Conservation (phyloP, 2,113 vertebrate genomes). For the Nycticryphes semicollaris region DNA sequence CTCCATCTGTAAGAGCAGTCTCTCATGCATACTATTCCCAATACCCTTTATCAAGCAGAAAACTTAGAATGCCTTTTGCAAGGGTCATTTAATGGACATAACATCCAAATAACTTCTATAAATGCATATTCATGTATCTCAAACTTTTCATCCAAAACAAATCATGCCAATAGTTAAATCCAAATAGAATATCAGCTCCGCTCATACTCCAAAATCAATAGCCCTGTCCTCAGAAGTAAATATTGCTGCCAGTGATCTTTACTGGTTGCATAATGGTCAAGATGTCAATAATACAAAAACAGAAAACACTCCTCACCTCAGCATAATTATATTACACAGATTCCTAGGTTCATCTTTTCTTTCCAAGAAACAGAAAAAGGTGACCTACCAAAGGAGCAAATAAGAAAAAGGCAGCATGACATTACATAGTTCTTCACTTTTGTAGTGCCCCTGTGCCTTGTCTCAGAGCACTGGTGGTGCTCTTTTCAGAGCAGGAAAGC, state of each 20-base stretch:
- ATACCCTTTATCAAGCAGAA: neutral
- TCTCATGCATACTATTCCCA: neutral
- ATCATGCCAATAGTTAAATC: neutral
- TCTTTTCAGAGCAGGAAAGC: neutral
- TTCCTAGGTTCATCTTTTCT: neutral
- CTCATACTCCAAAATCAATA: slow-evolving; percentile 42
- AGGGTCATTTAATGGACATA: neutral
- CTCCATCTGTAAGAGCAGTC: neutral
- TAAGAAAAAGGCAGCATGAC: neutral
- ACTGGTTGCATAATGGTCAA: slow-evolving; percentile 6
- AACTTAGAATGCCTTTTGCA: neutral
- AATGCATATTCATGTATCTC: neutral
- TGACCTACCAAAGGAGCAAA: neutral
- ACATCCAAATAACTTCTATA: neutral
- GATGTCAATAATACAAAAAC: neutral
- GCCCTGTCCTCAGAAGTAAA: neutral
- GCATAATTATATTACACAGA: neutral
- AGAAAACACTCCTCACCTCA: slow-evolving; percentile 16
- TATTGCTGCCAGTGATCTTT: slow-evolving; percentile 36
- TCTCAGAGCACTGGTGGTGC: neutral
- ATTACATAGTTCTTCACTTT: neutral
- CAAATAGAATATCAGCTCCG: neutral
- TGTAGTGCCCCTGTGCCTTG: neutral
- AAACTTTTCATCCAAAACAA: neutral
- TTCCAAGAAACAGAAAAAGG: slow-evolving; percentile 14